Evolutionary conservation across 2,888 invertebrate species (phyloP), one percentile per base, ranked within the genome.

Genomic region (Ormyrus nitidulus): DNA sequence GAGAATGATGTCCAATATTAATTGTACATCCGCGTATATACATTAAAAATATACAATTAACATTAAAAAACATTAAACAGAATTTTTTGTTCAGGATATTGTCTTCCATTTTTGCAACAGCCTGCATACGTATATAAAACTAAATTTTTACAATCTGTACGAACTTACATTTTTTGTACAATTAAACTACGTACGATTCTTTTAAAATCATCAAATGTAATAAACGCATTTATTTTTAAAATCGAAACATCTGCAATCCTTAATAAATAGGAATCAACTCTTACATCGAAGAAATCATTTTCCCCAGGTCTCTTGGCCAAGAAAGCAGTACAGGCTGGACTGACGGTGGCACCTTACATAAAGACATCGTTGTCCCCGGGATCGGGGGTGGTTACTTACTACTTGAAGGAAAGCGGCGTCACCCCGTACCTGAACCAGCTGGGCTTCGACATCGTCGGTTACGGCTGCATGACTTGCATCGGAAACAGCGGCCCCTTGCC

Each of bases 391-490:
- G 98, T 98, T 48, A 97, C 97, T 0, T 97, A 97, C 89, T 97
- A 97, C 89, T 91, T 97, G 7, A 90, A 91, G 88, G 98, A 98
- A 89, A 98, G 98, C 1, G 98, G 98, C 0, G 98, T 99, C 2
- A 94, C 97, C 13, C 96, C 97, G 0, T 95, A 95, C 86, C 91
- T 99, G 76, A 94, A 95, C 85, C 92, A 95, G 88, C 92, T 99
- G 1, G 99, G 99, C 7, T 99, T 99, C 90, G 94, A 97, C 89
- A 95, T 97, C 68, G 98, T 99, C 0, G 99, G 99, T n/a, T 99
- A 99, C 88, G 99, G 99, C 0, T 99, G 99, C 90, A 99, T 99
- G 99, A 99, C 99, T 0, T 99, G 99, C 89, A 99, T 99, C 85
- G 99, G 99, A 0, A 99, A 99, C 92, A 97, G 97, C 6, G 99